A percentile compares a stretch with the other conserved stretches of the same genome.
These are phyloP conservation scores for Carcina quercana DNA, from an alignment of 2,888 invertebrate species.

Conservation along the genomic window DNA sequence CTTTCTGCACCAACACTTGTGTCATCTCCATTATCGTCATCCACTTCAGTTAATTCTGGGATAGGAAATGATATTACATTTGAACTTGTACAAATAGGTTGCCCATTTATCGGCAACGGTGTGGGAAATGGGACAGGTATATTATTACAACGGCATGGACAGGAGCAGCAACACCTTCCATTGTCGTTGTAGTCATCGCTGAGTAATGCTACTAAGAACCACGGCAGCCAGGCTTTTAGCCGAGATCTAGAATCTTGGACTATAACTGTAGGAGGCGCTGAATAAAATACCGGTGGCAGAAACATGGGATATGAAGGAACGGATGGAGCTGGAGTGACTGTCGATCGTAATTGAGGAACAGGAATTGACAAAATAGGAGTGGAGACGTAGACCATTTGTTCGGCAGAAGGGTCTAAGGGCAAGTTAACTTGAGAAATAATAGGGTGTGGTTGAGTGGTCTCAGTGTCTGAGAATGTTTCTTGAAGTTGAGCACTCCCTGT, in stretches of 20 bases:
- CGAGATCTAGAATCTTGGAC: slow-evolving; percentile 29
- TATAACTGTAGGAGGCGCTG: slow-evolving; percentile 30
- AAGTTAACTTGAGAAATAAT: slow-evolving; percentile 38
- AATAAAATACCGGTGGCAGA: slow-evolving; percentile 14
- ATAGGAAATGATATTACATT: too few species aligned
- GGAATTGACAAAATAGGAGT: too few species aligned
- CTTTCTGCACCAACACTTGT: too few species aligned
- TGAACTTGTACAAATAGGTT: too few species aligned
- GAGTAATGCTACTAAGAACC: slow-evolving; percentile 34
- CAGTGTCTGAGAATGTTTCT: too few species aligned
- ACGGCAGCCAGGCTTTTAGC: slow-evolving; percentile 32
- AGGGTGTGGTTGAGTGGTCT: slow-evolving; percentile 18
- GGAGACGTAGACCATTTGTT: too few species aligned
- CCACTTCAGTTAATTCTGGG: too few species aligned
- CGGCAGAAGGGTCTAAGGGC: too few species aligned
- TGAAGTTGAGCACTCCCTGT: too few species aligned
- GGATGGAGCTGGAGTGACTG: slow-evolving; percentile 10
- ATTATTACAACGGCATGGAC: slow-evolving; percentile 20
- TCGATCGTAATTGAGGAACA: too few species aligned
- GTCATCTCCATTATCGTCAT: too few species aligned
- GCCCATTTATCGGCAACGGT: too few species aligned
- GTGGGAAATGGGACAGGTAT: slow-evolving; percentile 39
- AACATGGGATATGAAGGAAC: slow-evolving; percentile 11
- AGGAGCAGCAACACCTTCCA: slow-evolving; percentile 18
- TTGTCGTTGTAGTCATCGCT: slow-evolving; percentile 22